Conservation (phyloP, 2,888 invertebrate species). For the Phasia obesa region DNA sequence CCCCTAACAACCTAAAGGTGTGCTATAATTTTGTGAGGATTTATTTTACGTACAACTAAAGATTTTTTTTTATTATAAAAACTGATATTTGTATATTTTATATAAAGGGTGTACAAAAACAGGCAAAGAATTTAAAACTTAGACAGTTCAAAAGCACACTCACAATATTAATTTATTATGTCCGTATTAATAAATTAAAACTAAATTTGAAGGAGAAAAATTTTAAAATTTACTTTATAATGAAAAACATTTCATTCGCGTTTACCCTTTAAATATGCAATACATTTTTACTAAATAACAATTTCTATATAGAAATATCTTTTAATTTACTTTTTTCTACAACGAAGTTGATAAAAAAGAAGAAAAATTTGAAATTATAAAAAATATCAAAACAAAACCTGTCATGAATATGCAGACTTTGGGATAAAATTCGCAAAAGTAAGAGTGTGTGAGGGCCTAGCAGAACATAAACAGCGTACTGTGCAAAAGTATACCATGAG, state of each 20-base stretch:
- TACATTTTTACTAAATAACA: conserved; percentile 17
- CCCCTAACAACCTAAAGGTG: conserved; percentile 57
- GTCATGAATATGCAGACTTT: conserved; percentile 64
- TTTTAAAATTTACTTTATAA: not conserved
- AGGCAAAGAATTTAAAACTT: too few relatives aligned
- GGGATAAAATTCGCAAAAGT: conserved; percentile 49
- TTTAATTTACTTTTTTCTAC: conserved; percentile 46
- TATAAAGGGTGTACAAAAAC: conserved; percentile 29
- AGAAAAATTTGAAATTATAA: conserved; percentile 38
- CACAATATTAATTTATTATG: not conserved
- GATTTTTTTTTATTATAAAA: conserved; percentile 18
- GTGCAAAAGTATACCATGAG: not conserved
- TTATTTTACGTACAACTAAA: conserved; percentile 53
- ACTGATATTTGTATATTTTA: conserved; percentile 14
- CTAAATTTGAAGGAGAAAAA: too few relatives aligned
- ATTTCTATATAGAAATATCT: conserved; percentile 51
- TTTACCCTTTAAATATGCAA: conserved; percentile 44
- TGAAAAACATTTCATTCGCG: conserved; percentile 8
- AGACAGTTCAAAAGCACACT: too few relatives aligned
- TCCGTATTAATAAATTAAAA: too few relatives aligned
- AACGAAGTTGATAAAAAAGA: conserved; percentile 52
- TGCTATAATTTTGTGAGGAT: conserved; percentile 60
- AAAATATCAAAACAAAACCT: conserved; percentile 42
- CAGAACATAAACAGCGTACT: too few relatives aligned
- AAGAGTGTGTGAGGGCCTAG: conserved; percentile 10